Percentiles rank a stretch among this genome's conserved stretches.
phyloP scores from a whole-genome alignment of 2,888 invertebrate species.

The Melanotus villosus region DNA sequence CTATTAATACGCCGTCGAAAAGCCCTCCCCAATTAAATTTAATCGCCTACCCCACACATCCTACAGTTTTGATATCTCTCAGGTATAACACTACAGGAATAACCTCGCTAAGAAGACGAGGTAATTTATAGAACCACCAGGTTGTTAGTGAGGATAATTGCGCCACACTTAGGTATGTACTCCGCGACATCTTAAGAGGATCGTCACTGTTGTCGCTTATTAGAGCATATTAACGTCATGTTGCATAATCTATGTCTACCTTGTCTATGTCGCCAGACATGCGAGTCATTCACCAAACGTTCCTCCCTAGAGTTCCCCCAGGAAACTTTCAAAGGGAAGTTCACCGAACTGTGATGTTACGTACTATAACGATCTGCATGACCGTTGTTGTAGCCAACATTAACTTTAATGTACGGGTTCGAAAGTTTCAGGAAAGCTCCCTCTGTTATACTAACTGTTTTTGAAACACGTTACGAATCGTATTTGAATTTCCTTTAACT shows the following conservation, averaged over 20 bases:
- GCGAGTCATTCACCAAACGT: conserved; percentile 4
- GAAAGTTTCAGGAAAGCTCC: no score
- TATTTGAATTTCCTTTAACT: no score
- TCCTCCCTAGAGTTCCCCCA: neutral
- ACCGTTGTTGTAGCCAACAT: no score
- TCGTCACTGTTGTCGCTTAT: conserved; percentile 28
- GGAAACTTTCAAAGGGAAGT: neutral
- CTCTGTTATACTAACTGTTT: no score
- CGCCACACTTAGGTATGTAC: conserved; percentile 26
- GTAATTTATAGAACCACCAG: conserved; percentile 21
- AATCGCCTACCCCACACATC: neutral
- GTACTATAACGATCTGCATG: no score
- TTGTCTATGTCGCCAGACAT: conserved; percentile 16
- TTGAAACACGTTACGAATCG: no score
- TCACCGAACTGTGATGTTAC: conserved; percentile 1
- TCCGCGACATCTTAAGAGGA: conserved; percentile 26
- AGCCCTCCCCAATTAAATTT: conserved; percentile 7
- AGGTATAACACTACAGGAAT: neutral
- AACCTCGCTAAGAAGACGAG: neutral
- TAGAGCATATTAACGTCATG: conserved; percentile 30
- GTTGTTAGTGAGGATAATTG: conserved; percentile 34
- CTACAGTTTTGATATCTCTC: neutral
- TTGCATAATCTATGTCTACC: conserved; percentile 14
- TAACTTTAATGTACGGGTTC: no score
- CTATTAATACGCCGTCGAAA: neutral